Evolutionary conservation across 1,140 invertebrate genomes (phyloP), one percentile per base, ranked within the genome.

Genomic region (Monochamus saltuarius): DNA sequence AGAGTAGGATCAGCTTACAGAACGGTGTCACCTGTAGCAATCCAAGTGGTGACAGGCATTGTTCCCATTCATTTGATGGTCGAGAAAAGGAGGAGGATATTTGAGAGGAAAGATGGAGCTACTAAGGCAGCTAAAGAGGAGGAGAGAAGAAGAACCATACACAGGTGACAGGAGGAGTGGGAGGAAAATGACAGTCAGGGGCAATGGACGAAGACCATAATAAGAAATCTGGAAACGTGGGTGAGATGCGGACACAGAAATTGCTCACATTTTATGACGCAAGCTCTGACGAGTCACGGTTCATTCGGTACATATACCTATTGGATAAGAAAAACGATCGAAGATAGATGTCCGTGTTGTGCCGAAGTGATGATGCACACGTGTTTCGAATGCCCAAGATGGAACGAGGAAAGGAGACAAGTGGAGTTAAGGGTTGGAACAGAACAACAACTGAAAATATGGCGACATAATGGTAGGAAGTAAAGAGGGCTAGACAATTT

Each of bases 1-100:
- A 35, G 38, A 29, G 54, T 64, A 6, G 35, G 22, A 4, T 35
- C 39, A 11, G 62, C 51, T 13, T 64, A 60, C 34, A 40, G 62
- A 14, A 64, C 62, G 3, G 46, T 52, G 7, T 47, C 57, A 6
- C 36, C 46, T 7, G 40, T 6, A 2, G 52, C 62, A 29, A 29
- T 54, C 7, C 45, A 56, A 34, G 57, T 56, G 2, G 13, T 64
- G 0, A 17, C 58, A 16, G 53, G 47, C n/a, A 17, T 60, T 2
- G 16, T 37, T 3, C 53, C 58, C 11, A 42, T 60, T 8, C 45
- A 51, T 17, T 17, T 61, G 13, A 14, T 60, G 19, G 42, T 56
- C 2, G 22, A 61, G 11, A 53, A 64, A 34, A 51, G 54, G 35
- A 47, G 29, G 4, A 42, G 16, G 17, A 2, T 29, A 6, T 29